phyloP scores from a whole-genome alignment of 2,797 vertebrate species.

The Helarctos malayanus region DNA sequence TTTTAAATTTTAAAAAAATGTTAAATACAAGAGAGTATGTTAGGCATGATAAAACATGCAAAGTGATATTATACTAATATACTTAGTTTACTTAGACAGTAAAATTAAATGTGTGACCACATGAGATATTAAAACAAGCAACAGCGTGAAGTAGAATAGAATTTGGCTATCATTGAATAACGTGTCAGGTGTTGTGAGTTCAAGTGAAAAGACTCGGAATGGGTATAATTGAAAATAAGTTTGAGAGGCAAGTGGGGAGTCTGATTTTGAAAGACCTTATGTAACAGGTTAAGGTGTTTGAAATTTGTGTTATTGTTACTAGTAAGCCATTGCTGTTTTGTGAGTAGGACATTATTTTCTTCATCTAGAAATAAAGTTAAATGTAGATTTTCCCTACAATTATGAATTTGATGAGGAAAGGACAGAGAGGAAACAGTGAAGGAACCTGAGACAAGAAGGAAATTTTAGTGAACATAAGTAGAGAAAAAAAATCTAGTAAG shows the following conservation, averaged over 20 bases:
- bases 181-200: background rate
- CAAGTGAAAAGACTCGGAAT: background rate
- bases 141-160: background rate
- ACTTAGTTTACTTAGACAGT: background rate
- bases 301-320: background rate
- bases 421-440: background rate
- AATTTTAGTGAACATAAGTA: background rate
- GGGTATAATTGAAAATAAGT: background rate
- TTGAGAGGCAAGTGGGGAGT: background rate
- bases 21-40: background rate
- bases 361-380: background rate
- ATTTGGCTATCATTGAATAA: background rate
- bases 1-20: background rate
- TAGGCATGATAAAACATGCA: background rate
- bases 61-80: background rate
- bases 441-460: background rate
- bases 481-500: background rate
- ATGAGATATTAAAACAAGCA: background rate
- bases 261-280: background rate
- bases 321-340: background rate
- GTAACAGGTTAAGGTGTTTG: background rate
- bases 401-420: background rate
- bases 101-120: background rate
- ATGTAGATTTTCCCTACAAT: background rate
- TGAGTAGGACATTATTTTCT: background rate